phyloP scores from a whole-genome alignment of 2,797 vertebrate genomes.

The Fistularia commersonii region DNA sequence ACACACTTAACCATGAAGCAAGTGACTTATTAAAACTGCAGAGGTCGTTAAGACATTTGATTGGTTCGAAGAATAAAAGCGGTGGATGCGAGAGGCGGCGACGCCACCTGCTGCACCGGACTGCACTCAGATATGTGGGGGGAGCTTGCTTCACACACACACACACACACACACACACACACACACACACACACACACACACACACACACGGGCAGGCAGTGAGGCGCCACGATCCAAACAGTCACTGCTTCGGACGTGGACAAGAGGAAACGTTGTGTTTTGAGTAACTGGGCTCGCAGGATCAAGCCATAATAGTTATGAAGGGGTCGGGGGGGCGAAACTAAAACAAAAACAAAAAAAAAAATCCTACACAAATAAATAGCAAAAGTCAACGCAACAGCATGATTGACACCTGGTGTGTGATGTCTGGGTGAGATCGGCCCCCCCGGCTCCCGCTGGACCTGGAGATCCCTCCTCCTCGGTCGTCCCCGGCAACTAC shows the following conservation, averaged over 20 bases:
- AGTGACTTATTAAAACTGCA: too few relatives aligned
- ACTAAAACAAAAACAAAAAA: slow-evolving; percentile 12
- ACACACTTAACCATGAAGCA: slow-evolving; percentile 9
- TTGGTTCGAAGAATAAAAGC: background rate
- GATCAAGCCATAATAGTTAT: slow-evolving; percentile 32
- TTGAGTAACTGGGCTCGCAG: slow-evolving; percentile 36
- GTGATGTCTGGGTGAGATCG: slow-evolving; percentile 37
- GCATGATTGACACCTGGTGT: slow-evolving; percentile 23
- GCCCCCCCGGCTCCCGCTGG: slow-evolving; percentile 14
- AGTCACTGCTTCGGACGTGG: slow-evolving; percentile 36
- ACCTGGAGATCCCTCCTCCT: slow-evolving; percentile 34
- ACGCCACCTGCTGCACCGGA: background rate
- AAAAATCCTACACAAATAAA: slow-evolving; percentile 52
- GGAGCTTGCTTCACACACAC: background rate
- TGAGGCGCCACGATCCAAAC: slow-evolving; percentile 61
- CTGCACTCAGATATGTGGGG: background rate
- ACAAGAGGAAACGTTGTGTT: slow-evolving; percentile 35
- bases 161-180: background rate
- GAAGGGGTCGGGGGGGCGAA: slow-evolving; percentile 48
- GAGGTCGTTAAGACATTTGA: slow-evolving; percentile 6
- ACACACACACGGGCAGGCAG: slow-evolving; percentile 48
- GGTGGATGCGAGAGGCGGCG: background rate
- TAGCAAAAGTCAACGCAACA: slow-evolving; percentile 50
- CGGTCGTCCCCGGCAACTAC: slow-evolving; percentile 52
- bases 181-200: slow-evolving; percentile 23